These are phyloP conservation scores for Linurgus olivaceus DNA, from an alignment of 2,797 vertebrate genomes.

Conservation along the genomic window DNA sequence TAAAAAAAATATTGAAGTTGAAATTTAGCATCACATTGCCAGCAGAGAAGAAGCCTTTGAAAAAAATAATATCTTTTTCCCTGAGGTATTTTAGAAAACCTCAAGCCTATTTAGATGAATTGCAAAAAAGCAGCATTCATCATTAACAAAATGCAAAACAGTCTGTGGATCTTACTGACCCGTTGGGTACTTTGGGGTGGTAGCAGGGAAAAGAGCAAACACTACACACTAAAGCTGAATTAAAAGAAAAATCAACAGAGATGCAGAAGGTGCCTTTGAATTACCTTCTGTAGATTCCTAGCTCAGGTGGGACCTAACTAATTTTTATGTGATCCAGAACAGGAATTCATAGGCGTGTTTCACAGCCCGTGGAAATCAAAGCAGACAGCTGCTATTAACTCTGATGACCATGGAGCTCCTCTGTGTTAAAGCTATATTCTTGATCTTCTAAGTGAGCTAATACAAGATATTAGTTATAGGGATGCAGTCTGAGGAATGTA, in stretches of 20 bases:
- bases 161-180: background rate
- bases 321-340: background rate
- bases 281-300: background rate
- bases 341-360: background rate
- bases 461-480: background rate
- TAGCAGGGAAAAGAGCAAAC: background rate
- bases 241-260: background rate
- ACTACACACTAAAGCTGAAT: background rate
- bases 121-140: background rate
- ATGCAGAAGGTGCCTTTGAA: background rate
- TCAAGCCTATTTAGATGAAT: background rate
- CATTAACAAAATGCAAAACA: background rate
- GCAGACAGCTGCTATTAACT: background rate
- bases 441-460: background rate
- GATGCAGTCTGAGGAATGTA: background rate
- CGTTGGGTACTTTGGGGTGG: background rate
- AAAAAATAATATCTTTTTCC: background rate
- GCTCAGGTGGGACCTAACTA: background rate
- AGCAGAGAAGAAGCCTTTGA: background rate
- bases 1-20: background rate
- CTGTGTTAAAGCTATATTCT: background rate
- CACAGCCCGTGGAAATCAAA: background rate
- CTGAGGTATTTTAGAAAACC: background rate
- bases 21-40: background rate
- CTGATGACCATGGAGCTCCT: background rate